phyloP scores from a whole-genome alignment of 2,888 invertebrate genomes.

The Sinopyrophorus schimmeli region DNA sequence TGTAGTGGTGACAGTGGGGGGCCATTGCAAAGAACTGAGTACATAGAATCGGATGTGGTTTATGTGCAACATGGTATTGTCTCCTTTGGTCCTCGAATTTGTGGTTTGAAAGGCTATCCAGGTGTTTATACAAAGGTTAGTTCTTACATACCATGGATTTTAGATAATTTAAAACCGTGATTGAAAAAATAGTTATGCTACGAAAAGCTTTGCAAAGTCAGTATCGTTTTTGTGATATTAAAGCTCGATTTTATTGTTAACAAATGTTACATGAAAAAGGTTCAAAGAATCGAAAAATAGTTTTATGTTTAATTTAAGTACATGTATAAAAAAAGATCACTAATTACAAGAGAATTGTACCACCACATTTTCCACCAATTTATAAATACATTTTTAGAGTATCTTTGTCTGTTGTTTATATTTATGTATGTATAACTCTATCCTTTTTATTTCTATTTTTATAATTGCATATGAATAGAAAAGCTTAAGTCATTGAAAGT shows the following conservation, averaged over 20 bases:
- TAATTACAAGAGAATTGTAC: no score
- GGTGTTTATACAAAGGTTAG: constrained; percentile 69
- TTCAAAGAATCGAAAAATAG: no score
- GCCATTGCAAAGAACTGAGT: constrained; percentile 55
- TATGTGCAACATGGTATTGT: constrained; percentile 61
- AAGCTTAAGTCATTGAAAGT: no score
- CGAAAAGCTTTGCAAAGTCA: no score
- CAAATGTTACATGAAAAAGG: no score
- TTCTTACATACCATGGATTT: constrained; percentile 67
- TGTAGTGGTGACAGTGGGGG: constrained; percentile 73
- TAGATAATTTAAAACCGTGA: constrained; percentile 53
- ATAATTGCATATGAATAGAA: no score
- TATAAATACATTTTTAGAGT: no score
- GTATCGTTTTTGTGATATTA: not conserved
- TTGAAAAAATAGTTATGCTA: not conserved
- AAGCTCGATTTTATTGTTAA: not conserved
- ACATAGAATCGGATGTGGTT: constrained; percentile 37
- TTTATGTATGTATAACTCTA: no score
- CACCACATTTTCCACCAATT: no score
- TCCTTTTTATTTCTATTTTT: no score
- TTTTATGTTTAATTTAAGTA: no score
- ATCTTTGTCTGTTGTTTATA: no score
- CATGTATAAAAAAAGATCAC: constrained; percentile 1
- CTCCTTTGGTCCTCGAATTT: constrained; percentile 54
- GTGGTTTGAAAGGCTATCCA: constrained; percentile 60